These are phyloP conservation scores for Plectropomus leopardus DNA, from an alignment of 2,113 vertebrate genomes.

Conservation along the genomic window DNA sequence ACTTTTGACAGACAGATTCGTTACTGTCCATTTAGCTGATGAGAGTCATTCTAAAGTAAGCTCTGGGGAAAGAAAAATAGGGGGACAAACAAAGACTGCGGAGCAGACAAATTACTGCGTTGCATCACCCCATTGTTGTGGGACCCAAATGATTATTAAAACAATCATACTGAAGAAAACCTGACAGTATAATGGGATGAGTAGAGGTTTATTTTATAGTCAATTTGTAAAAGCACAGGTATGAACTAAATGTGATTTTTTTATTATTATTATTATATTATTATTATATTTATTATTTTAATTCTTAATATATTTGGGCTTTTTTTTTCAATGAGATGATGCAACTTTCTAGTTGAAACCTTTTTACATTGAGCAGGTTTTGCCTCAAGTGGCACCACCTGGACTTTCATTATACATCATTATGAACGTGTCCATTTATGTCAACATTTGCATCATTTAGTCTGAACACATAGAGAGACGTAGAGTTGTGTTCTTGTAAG, in stretches of 20 bases:
- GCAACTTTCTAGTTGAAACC: neutral
- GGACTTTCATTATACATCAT: neutral
- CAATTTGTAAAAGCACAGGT: neutral
- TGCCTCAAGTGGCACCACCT: neutral
- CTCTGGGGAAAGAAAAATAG: neutral
- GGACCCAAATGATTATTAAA: neutral
- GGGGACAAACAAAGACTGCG: conserved; percentile 17
- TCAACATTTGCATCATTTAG: neutral
- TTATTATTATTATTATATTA: no score
- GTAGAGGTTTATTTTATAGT: neutral
- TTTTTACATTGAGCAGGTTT: neutral
- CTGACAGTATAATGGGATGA: neutral
- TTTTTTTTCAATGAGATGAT: no score
- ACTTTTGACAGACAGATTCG: conserved; percentile 29
- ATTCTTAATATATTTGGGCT: neutral
- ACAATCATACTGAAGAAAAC: neutral
- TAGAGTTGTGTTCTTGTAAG: neutral
- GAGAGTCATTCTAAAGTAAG: neutral
- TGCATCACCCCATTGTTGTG: neutral
- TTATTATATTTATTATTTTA: no score
- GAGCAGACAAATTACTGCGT: neutral
- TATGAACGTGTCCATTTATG: neutral
- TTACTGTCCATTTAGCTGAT: conserved; percentile 35
- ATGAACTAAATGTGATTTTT: neutral
- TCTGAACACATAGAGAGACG: neutral